Evolutionary conservation across 2,797 vertebrate genomes (phyloP), one percentile per base, ranked within the genome.

Genomic region (Spondyliosoma cantharus): DNA sequence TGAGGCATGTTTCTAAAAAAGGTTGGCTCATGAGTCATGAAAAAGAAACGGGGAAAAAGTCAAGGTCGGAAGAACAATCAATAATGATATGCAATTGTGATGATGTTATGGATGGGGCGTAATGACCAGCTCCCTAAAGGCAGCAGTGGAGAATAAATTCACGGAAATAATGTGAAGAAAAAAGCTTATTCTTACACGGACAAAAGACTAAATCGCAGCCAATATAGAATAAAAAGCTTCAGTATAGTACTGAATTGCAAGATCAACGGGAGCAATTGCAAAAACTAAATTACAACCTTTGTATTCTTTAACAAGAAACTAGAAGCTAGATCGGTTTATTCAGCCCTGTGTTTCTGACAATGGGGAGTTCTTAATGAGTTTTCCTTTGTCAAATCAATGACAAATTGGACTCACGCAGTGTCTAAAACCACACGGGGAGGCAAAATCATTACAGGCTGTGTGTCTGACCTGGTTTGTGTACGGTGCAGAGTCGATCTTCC

Each of bases 381-480:
- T 66, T 4, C 15, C 5, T 59, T 74, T 8, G 19, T 27, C 29
- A 24, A 3, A 46, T 58, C 11, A 14, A 22, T 29, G 27, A 56
- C 2, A 46, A 43, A 42, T 43, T 7, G n/a, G n/a, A 64, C 53
- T 54, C n/a, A 22, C 22, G 1, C 14, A 42, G 14, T 13, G 7
- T 24, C 4, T 45, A 14, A 7, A 19, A 9, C 16, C 16, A 13
- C 43, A 45, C 53, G 42, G 49, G 27, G 50, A 65, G 20, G 7
- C 0, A 1, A 29, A 32, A 19, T 69, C 29, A 16, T 37, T 29
- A 25, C 45, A 42, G 20, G 17, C 3, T n/a, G 20, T 61, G 29
- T 69, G 43, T 74, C 92, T 78, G 91, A 97, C 98, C 98, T 96
- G 98, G 97, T 94, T 99, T 99, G 85, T 98, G 95, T 60, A 99